phyloP scores from a whole-genome alignment of 2,888 invertebrate genomes.

The Acrocera orbiculus region DNA sequence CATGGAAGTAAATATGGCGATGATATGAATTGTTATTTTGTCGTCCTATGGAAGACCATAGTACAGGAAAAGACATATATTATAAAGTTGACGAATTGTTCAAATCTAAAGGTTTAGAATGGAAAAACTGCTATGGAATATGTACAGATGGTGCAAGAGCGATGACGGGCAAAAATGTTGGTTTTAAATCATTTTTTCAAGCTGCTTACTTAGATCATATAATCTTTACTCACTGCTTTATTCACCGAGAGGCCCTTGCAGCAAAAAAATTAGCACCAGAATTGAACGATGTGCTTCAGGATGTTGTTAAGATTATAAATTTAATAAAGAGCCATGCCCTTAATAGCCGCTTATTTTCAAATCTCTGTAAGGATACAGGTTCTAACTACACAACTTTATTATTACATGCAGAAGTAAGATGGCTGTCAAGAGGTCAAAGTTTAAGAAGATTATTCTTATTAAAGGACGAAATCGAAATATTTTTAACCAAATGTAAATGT shows the following conservation, averaged over 20 bases:
- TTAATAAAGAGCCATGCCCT: constrained; percentile 16
- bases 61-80: constrained; percentile 5
- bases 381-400: constrained; percentile 14
- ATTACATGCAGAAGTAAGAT: constrained; percentile 15
- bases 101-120: constrained; percentile 4
- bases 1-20: constrained; percentile 1
- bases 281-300: constrained; percentile 14
- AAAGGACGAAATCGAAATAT: constrained; percentile 14
- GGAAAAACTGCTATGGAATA: constrained; percentile 5
- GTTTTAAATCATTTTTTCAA: constrained; percentile 5
- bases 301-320: constrained; percentile 16
- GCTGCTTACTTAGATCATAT: constrained; percentile 5
- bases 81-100: constrained; percentile 5
- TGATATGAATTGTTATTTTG: constrained; percentile 5
- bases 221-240: constrained; percentile 14
- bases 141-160: constrained; percentile 5
- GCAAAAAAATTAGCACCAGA: constrained; percentile 15
- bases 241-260: constrained; percentile 16
- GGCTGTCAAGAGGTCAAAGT: constrained; percentile 14
- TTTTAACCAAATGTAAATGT: constrained; percentile 14
- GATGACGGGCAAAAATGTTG: constrained; percentile 5
- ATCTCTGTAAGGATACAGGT: constrained; percentile 14
- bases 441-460: constrained; percentile 13
- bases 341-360: constrained; percentile 15
- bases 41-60: constrained; percentile 1